Base-by-base conservation (phyloP, 92 coral and sea anemone genomes). In the Virgularia gustaviana region DNA sequence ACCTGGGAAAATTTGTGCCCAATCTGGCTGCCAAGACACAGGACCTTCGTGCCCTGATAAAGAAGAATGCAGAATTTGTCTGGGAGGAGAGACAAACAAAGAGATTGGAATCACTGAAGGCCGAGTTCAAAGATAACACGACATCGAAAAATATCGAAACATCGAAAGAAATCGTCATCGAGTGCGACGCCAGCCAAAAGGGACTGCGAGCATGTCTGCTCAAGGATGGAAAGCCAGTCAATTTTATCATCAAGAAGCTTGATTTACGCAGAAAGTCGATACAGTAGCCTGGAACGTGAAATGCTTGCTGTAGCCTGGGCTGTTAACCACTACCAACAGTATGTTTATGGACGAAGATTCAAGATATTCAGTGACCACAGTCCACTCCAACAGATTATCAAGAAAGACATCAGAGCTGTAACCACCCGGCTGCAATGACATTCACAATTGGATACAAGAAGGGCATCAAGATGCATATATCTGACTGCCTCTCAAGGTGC, bases 401-500 rank as follows among this genome's bases (percentile, higher is more conserved):
- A 81, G 77, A 81, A 81, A 75, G 81, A 74, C 76, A 81, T 81
- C 52, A 80, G 81, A 74, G 81, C 71, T 67, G 71, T 20, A 71
- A 79, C 80, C 80, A 79, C 84, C 80, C 67, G 80, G 84, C 74
- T 79, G 81, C 85, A 81, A 81, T 76, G 76, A 65, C 85, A 25
- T 75, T 81, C 85, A 75, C 85, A 27, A 81, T 81, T 75, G 85
- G 66, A 35, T 81, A 81, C 81, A 81, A 81, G 81, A 81, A 74
- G 85, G 85, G 85, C 79, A 71, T 75, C 57, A 57, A 75, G 77
- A 75, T 81, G 81, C 81, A 81, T 76, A 81, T 81, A 22, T 81
- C 85, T 52, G 81, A 81, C 85, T 75, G 85, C 85, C 81, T 81
- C 81, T 75, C 85, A 81, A 81, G 85, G 81, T 81, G 85, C 79